phyloP scores from a whole-genome alignment of 2,888 invertebrate genomes.

The Leptothorax acervorum region DNA sequence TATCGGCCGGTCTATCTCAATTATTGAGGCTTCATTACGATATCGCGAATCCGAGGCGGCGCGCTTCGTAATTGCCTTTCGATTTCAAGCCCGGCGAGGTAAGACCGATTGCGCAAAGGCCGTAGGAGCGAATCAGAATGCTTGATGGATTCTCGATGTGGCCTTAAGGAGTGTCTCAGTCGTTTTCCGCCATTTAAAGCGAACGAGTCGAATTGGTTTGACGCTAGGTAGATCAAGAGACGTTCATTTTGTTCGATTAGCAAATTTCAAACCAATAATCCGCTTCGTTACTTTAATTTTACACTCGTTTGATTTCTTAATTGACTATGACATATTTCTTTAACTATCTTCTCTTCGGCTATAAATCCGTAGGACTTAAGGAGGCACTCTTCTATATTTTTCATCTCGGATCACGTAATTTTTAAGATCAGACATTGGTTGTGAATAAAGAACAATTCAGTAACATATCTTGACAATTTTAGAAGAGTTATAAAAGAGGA shows the following conservation, averaged over 20 bases:
- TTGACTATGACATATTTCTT: neutral
- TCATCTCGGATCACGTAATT: neutral
- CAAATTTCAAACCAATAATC: constrained; percentile 12
- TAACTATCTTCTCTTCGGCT: neutral
- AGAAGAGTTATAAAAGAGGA: neutral
- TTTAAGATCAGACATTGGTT: neutral
- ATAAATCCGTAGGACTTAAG: neutral
- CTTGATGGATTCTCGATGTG: constrained; percentile 32
- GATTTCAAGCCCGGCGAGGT: constrained; percentile 50
- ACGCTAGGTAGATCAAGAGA: neutral
- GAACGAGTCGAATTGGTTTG: constrained; percentile 21
- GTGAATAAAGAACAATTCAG: neutral
- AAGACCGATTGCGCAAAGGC: constrained; percentile 33
- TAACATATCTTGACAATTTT: neutral
- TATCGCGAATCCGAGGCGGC: constrained; percentile 35
- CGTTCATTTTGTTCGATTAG: neutral
- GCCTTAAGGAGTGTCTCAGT: constrained; percentile 37
- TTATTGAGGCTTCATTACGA: constrained; percentile 68
- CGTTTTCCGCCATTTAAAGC: constrained; percentile 27
- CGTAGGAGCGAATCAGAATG: constrained; percentile 34
- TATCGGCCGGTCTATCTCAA: constrained; percentile 69
- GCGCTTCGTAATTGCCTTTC: constrained; percentile 54
- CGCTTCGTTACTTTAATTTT: constrained; percentile 32
- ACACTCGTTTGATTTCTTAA: neutral
- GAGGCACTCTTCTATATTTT: neutral